A percentile compares a stretch with the other conserved stretches of the same genome.
Evolutionary conservation across 2,888 invertebrate genomes (phyloP).

Genomic region (Drosophila imparisetae): DNA sequence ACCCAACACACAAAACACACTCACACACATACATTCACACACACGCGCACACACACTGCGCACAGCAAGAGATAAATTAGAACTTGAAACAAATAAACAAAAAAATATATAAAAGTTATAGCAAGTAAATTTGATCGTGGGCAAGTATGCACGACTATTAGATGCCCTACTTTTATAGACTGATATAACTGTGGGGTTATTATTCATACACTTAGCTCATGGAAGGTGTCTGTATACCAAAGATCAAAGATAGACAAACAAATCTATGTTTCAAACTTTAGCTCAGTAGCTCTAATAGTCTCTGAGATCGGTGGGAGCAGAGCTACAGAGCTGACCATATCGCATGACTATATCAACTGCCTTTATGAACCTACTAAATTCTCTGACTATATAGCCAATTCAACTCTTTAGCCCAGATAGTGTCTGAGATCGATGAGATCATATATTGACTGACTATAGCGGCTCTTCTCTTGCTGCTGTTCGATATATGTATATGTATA

Average conservation of each 20-base stretch:
- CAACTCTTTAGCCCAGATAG: neutral
- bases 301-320: neutral
- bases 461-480: neutral
- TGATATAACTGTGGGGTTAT: neutral
- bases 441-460: too few species aligned
- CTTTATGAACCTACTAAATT: neutral
- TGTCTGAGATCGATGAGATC: neutral
- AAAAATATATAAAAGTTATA: constrained; percentile 45
- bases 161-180: neutral
- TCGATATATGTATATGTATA: neutral
- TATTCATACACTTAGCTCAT: neutral
- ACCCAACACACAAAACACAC: constrained; percentile 38
- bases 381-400: neutral
- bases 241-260: neutral
- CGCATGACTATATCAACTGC: neutral
- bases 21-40: constrained; percentile 13
- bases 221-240: neutral
- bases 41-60: constrained; percentile 12
- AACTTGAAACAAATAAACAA: constrained; percentile 78
- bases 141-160: neutral
- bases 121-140: neutral
- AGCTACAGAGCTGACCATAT: neutral
- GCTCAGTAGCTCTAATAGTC: neutral
- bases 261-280: neutral
- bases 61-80: constrained; percentile 68